Conservation (phyloP, 2,113 vertebrate species). For the Phycodurus eques region DNA sequence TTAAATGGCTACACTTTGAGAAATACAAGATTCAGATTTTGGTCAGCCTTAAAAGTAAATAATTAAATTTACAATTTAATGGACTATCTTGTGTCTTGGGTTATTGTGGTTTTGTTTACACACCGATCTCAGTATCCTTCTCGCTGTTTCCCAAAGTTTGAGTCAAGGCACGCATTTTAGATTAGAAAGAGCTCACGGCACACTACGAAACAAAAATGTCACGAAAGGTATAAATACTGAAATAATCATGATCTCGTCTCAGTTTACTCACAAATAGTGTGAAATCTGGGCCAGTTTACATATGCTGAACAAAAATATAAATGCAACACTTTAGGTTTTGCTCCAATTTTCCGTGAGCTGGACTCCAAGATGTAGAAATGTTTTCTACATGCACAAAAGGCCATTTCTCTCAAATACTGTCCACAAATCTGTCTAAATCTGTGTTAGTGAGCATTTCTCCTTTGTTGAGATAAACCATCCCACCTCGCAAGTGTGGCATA, state of each 20-base stretch:
- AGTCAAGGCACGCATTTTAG: background rate
- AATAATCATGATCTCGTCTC: background rate
- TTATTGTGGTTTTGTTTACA: constrained; percentile 40
- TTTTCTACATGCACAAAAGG: too few species aligned
- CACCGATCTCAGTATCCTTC: background rate
- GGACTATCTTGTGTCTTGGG: constrained; percentile 38
- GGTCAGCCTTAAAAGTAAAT: constrained; percentile 60
- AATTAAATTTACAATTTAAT: constrained; percentile 67
- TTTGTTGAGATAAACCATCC: too few species aligned
- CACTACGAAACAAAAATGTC: background rate
- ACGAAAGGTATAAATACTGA: background rate
- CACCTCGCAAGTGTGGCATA: too few species aligned
- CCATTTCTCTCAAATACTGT: too few species aligned
- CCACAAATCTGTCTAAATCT: too few species aligned
- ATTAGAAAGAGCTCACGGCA: background rate
- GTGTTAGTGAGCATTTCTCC: too few species aligned
- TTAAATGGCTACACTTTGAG: constrained; percentile 72
- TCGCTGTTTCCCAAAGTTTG: background rate
- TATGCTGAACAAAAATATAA: too few species aligned
- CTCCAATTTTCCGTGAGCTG: too few species aligned
- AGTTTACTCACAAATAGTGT: too few species aligned
- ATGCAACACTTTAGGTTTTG: too few species aligned
- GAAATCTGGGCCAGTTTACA: too few species aligned
- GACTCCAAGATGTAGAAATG: too few species aligned
- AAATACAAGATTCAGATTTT: constrained; percentile 57